These are phyloP conservation scores for Corapipo altera DNA, from an alignment of 2,113 vertebrate genomes.

Conservation along the genomic window DNA sequence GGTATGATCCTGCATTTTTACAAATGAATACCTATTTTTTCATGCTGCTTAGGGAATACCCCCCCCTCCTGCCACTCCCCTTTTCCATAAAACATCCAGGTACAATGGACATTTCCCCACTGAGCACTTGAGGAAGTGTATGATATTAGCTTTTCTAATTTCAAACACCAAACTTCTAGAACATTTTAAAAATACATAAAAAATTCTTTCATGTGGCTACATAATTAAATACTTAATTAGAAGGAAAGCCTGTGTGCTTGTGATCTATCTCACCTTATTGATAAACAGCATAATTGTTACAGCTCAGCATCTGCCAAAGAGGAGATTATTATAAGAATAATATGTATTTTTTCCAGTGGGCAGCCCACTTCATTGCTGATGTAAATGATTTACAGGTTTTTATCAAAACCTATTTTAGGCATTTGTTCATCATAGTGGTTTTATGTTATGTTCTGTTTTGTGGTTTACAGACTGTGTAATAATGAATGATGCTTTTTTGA, in stretches of 20 bases:
- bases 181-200: neutral
- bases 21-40: neutral
- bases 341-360: conserved; percentile 59
- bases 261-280: neutral
- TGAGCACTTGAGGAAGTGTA: neutral
- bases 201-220: neutral
- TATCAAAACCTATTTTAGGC: conserved; percentile 51
- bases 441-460: conserved; percentile 20
- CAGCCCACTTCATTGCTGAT: conserved; percentile 63
- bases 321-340: conserved; percentile 48
- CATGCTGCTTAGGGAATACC: neutral
- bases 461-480: conserved; percentile 15
- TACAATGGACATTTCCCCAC: neutral
- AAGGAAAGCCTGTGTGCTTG: conserved; percentile 34
- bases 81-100: neutral
- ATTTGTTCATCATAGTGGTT: conserved; percentile 17
- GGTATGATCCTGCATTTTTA: conserved; percentile 77
- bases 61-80: neutral
- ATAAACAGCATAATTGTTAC: conserved; percentile 32
- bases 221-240: neutral
- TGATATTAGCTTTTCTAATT: neutral
- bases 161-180: neutral
- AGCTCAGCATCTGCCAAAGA: conserved; percentile 45
- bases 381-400: conserved; percentile 70
- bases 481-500: conserved; percentile 29